These are phyloP conservation scores for Phytoseiulus persimilis DNA, from an alignment of 2,888 invertebrate species.

Conservation along the genomic window DNA sequence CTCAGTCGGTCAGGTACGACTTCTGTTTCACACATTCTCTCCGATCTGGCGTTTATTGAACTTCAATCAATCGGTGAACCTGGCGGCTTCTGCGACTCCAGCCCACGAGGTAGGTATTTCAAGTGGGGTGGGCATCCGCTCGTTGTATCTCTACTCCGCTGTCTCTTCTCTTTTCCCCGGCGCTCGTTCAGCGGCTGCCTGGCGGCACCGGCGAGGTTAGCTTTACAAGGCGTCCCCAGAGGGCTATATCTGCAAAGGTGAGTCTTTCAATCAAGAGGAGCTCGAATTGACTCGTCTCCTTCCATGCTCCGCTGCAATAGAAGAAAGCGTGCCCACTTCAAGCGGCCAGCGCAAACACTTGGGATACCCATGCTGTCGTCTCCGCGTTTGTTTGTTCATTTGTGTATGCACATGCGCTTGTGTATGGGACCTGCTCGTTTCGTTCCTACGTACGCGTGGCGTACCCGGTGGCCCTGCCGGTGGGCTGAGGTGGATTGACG, in stretches of 20 bases:
- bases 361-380: not conserved
- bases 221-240: slow-evolving; percentile 31
- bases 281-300: not conserved
- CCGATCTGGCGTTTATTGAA: no score
- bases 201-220: slow-evolving; percentile 9
- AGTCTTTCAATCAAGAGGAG: slow-evolving; percentile 5
- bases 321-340: not conserved
- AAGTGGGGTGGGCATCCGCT: not conserved
- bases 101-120: not conserved
- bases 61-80: no score
- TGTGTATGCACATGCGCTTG: not conserved
- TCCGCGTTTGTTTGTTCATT: not conserved
- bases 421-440: not conserved
- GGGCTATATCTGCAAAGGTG: slow-evolving; percentile 20
- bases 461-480: not conserved
- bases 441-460: not conserved
- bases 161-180: not conserved
- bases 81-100: not conserved
- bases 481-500: not conserved
- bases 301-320: not conserved
- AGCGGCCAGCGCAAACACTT: not conserved
- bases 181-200: not conserved
- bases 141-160: not conserved
- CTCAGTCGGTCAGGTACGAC: no score
- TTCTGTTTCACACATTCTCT: no score